Base-by-base conservation (phyloP, 2,113 vertebrate species). In the Butastur rufipennis region DNA sequence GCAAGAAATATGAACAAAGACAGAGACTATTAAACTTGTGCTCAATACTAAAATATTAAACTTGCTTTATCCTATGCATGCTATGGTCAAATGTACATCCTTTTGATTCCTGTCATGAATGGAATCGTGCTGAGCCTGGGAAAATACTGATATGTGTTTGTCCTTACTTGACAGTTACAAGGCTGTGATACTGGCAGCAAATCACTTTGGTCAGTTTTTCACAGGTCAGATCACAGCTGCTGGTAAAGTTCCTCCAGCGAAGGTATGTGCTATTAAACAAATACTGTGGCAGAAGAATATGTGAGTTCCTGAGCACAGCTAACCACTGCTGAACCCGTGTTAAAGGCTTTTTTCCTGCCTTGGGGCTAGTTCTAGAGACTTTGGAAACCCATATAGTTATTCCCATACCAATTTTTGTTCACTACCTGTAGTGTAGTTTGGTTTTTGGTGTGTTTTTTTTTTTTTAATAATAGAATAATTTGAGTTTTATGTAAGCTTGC, bases 211-310 rank as follows among this genome's bases (percentile, higher is more conserved):
- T 22, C 98, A 99, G 1, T 99, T 99, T 97, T 99, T 99, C 97
- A 99, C 99, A 3, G 99, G 99, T 92, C 99, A 99, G 95, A 99
- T 99, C 93, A 99, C 99, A 78, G 99, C 99, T 74, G 99, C 99
- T 55, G 99, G 99, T 45, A 99, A 99, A 96, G 99, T 99, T 32
- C 99, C 99, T 61, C 99, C 99, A 27, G 99, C 99, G 38, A 99
- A 99, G 98, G 99, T 99, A 98, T 55, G 97, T 94, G 50, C 53
- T 81, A 67, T 58, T 58, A 58, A 58, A 34, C 56, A 56, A 19
- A 56, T 56, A 34, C 55, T 29, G 10, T 36, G 13, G 36, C 26
- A 43, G 40, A 40, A 45, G 20, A 31, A 34, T 58, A 34, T 21
- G 56, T 34, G 32, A 58, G 32, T 58, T 58, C 25, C 45, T 62